These are phyloP conservation scores for Cerastoderma edule DNA, from an alignment of 2,888 invertebrate genomes.

Conservation along the genomic window DNA sequence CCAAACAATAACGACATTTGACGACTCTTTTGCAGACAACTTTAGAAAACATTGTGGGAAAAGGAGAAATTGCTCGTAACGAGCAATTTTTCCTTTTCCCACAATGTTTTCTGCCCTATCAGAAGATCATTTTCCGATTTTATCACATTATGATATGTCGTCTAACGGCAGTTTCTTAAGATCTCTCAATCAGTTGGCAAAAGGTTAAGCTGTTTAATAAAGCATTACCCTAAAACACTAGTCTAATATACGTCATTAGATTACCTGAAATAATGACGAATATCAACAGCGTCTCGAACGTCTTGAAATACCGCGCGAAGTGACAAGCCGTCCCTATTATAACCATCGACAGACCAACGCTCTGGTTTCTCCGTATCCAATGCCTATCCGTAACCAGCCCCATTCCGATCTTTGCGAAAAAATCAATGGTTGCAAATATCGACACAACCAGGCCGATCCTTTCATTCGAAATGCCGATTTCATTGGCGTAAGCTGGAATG, in stretches of 20 bases:
- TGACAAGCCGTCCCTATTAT: slow-evolving; percentile 32
- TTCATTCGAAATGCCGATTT: slow-evolving; percentile 47
- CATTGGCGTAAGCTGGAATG: slow-evolving; percentile 48
- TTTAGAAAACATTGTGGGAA: no score
- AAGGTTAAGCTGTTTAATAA: no score
- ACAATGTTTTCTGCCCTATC: no score
- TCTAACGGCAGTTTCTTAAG: no score
- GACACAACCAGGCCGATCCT: slow-evolving; percentile 46
- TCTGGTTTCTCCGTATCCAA: slow-evolving; percentile 41
- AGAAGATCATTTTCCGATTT: no score
- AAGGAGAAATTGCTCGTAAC: no score
- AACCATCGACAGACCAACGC: slow-evolving; percentile 27
- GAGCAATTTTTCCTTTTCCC: no score
- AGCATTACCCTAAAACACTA: no score
- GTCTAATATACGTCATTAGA: neutral
- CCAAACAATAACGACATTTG: no score
- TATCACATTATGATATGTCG: no score
- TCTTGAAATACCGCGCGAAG: slow-evolving; percentile 42
- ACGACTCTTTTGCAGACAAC: no score
- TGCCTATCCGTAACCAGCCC: slow-evolving; percentile 50
- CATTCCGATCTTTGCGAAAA: slow-evolving; percentile 34
- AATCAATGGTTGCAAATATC: slow-evolving; percentile 41
- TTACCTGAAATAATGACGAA: slow-evolving; percentile 23
- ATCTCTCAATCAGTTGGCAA: no score
- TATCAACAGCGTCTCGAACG: slow-evolving; percentile 14